These are phyloP conservation scores for Neodiprion pinetum DNA, from an alignment of 1,140 invertebrate genomes.

Conservation along the genomic window DNA sequence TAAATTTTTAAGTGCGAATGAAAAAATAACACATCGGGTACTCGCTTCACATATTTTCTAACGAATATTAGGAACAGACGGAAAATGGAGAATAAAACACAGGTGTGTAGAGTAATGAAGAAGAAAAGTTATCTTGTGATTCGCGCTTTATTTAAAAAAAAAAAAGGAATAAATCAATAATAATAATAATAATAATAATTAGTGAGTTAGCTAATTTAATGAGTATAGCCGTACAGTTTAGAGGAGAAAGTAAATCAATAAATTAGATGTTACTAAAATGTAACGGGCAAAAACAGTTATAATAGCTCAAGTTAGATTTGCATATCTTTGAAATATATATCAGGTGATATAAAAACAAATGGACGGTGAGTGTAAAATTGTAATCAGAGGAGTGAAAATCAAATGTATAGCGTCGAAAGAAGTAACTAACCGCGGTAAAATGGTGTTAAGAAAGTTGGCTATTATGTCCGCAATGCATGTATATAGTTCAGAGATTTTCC, in stretches of 20 bases:
- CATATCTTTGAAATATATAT: background rate
- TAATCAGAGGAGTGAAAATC: too few relatives aligned
- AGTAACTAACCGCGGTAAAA: too few relatives aligned
- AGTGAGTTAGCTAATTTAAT: slow-evolving; percentile 5
- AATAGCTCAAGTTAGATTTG: slow-evolving; percentile 3
- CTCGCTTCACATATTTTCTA: slow-evolving; percentile 2
- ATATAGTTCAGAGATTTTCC: too few relatives aligned
- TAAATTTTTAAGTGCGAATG: background rate
- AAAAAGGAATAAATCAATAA: background rate
- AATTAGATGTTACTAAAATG: background rate
- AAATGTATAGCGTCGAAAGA: too few relatives aligned
- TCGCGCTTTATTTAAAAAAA: slow-evolving; percentile 1
- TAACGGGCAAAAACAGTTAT: background rate
- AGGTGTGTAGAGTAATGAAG: background rate
- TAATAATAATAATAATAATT: slow-evolving; percentile 1
- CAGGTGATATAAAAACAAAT: background rate
- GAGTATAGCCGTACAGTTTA: background rate
- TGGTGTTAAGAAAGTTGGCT: too few relatives aligned
- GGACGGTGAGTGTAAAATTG: too few relatives aligned
- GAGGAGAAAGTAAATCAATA: slow-evolving; percentile 5
- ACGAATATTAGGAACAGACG: background rate
- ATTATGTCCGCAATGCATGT: too few relatives aligned
- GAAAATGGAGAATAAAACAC: background rate
- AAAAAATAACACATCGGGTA: slow-evolving; percentile 9
- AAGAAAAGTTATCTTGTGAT: slow-evolving; percentile 1